Percentiles rank a stretch among this genome's conserved stretches.
phyloP scores from a whole-genome alignment of 2,113 vertebrate species.

The Varanus komodoensis region DNA sequence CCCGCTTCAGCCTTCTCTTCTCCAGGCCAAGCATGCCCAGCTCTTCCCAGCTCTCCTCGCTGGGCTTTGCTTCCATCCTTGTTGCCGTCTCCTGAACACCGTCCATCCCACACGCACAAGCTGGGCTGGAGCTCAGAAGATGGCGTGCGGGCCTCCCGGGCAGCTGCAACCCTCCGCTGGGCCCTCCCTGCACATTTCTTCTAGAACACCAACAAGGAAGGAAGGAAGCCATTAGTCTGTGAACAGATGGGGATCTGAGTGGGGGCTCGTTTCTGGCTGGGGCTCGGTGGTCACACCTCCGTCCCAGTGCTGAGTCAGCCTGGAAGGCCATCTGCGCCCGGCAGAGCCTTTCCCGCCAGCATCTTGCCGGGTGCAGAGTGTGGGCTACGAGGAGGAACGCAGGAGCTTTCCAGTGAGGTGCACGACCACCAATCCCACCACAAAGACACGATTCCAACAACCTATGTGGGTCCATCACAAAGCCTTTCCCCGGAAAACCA shows the following conservation, averaged over 20 bases:
- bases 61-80: too few species aligned
- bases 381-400: not conserved
- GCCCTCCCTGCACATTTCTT: not conserved
- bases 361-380: not conserved
- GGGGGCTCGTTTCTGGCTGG: not conserved
- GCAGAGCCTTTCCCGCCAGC: not conserved
- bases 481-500: too few species aligned
- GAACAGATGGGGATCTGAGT: not conserved
- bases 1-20: too few species aligned
- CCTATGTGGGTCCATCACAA: not conserved
- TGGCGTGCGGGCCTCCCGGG: not conserved
- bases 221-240: not conserved
- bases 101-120: too few species aligned
- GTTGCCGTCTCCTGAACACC: too few species aligned
- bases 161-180: too few species aligned
- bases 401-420: too few species aligned
- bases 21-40: too few species aligned
- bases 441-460: not conserved
- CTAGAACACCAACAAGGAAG: not conserved
- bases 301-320: not conserved
- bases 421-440: too few species aligned
- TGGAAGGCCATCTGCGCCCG: conserved; percentile 6
- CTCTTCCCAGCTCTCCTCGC: too few species aligned
- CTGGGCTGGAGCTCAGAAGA: too few species aligned
- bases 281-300: not conserved